Base-by-base conservation (phyloP, 2,888 invertebrate species). In the Cremastobaeus sp. region DNA sequence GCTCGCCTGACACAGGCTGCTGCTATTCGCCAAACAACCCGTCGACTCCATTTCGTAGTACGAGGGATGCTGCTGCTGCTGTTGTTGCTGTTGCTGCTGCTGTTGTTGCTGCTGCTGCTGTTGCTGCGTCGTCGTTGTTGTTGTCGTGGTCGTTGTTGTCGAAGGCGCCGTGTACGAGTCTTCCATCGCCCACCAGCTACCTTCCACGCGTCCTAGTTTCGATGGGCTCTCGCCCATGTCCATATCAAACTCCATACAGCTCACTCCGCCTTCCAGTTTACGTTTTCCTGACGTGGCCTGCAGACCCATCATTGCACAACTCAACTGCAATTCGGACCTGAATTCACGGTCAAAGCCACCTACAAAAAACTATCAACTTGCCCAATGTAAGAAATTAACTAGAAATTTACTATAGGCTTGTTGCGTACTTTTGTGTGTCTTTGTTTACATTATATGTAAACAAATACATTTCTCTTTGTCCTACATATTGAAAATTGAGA, bases 221-320 rank as follows among this genome's bases (percentile, higher is more conserved):
- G 90, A 84, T 88, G 90, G 85, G 89, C 89, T 89, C 90, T 92
- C 81, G 89, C 89, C 86, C 89, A 90, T 83, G 84, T 89, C 88
- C 89, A 89, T 86, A 86, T 90, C 84, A 86, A 84, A 88, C 80
- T 84, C 89, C 88, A 86, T 88, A 88, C 87, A 87, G 81, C 87
- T 86, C 79, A 87, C 87, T 84, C 86, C 85, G 76, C 87, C 87
- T 88, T 92, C 90, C 86, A 91, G 89, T 89, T 92, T 91, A 89
- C 91, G 91, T 91, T 92, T 91, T 85, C 91, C 91, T 89, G 92
- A 91, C 88, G 92, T 91, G 86, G 92, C 91, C 90, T 92, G 92
- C 89, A 92, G 90, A 91, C 92, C 92, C 92, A 92, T 92, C 91
- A 92, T 92, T 90, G 91, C 92, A 91, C 90, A 90, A 88, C 90